Evolutionary conservation across 2,888 invertebrate genomes (phyloP), one percentile per base, ranked within the genome.

Genomic region (Pandemis corylana): DNA sequence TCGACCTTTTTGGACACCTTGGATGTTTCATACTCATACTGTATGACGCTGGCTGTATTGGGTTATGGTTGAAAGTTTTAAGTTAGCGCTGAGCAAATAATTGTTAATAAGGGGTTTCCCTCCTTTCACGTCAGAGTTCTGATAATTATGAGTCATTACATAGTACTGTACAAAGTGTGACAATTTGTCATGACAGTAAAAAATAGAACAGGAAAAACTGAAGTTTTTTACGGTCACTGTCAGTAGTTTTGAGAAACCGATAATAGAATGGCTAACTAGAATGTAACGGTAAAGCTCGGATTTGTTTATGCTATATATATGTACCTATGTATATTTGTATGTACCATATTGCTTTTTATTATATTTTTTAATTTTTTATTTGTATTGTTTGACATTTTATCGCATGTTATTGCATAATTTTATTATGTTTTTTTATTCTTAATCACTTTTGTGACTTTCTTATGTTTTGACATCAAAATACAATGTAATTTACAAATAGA

Each of bases 61-160:
- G 5, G 6, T 15, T 51, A 5, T 1, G 5, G n/a, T 51, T 51
- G n/a, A 49, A 49, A 12, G 5, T n/a, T 13, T 49, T 13, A 49
- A 20, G 7, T 13, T 44, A 66, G 13, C 28, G 28, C 49, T 13
- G 10, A 53, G 10, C 49, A 51, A 66, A 66, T 5, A 53, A 53
- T 28, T 28, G 9, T n/a, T 53, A 46, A 41, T 36, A 46, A 36
- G 59, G 66, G 72, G 41, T n/a, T 61, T 20, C 61, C 61, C 72
- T 12, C 64, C 53, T 44, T 56, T 13, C 5, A n/a, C 20, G 5
- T 67, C 42, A 6, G 7, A 49, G 5, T 61, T 65, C 71, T 46
- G 9, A 67, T 41, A 67, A 61, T 59, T 13, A 41, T 66, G 71
- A 72, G 41, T 67, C 66, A 72, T 9, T 20, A 44, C 13, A 20